A percentile compares a stretch with the other conserved stretches of the same genome.
phyloP scores from a whole-genome alignment of 2,113 vertebrate species.

The Callopanchax toddi region DNA sequence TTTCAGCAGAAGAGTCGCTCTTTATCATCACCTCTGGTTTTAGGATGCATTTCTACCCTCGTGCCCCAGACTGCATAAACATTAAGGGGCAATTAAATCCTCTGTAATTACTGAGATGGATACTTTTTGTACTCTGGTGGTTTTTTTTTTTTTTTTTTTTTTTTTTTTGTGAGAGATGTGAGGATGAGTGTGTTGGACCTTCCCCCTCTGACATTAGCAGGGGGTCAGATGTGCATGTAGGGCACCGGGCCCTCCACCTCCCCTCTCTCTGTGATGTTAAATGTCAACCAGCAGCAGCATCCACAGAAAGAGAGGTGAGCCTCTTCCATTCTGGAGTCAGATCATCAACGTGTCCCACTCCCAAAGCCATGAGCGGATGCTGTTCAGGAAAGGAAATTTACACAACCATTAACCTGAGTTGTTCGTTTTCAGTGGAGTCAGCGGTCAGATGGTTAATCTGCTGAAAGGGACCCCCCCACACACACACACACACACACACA shows the following conservation, averaged over 20 bases:
- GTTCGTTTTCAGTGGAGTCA: slow-evolving; percentile 51
- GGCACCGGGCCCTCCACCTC: slow-evolving; percentile 78
- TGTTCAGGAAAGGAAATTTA: slow-evolving; percentile 59
- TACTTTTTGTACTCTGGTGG: slow-evolving; percentile 28
- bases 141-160: slow-evolving; percentile 61
- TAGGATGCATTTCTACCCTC: no score
- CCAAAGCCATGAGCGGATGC: slow-evolving; percentile 61
- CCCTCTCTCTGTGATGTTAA: slow-evolving; percentile 81
- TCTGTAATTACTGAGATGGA: slow-evolving; percentile 33
- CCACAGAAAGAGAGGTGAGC: slow-evolving; percentile 65
- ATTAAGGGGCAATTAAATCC: slow-evolving; percentile 14
- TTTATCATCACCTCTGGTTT: slow-evolving; percentile 12
- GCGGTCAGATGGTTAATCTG: slow-evolving; percentile 6
- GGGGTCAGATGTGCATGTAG: slow-evolving; percentile 84
- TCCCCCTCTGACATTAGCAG: slow-evolving; percentile 76
- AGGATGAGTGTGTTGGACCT: slow-evolving; percentile 65
- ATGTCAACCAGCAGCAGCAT: slow-evolving; percentile 77
- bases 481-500: no score
- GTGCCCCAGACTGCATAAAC: not conserved
- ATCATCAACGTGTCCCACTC: slow-evolving; percentile 57
- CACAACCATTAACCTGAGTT: slow-evolving; percentile 61
- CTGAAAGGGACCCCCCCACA: slow-evolving; percentile 15
- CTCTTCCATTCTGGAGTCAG: slow-evolving; percentile 68
- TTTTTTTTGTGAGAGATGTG: slow-evolving; percentile 51
- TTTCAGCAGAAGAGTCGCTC: not conserved